A percentile compares a stretch with the other conserved stretches of the same genome.
Evolutionary conservation across 1,140 invertebrate genomes (phyloP).

Genomic region (Solenopsis fugax): DNA sequence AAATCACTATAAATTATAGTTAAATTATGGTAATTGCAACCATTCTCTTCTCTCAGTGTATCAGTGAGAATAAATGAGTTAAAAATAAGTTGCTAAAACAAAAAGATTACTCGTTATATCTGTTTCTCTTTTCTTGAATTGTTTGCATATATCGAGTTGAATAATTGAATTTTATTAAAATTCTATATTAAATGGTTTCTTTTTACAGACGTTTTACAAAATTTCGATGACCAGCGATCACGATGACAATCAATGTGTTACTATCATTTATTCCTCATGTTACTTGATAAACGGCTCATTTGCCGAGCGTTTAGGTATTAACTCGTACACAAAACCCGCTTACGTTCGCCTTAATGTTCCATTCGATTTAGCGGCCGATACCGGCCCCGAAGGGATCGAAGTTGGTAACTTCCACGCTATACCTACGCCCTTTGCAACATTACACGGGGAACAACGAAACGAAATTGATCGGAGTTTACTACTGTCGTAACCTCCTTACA

Average conservation of each 20-base stretch:
- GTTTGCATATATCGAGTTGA: too few relatives aligned
- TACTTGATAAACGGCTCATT: background rate
- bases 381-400: slow-evolving; percentile 14
- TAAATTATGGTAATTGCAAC: too few relatives aligned
- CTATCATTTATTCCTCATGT: background rate
- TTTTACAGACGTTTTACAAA: background rate
- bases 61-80: too few relatives aligned
- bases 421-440: background rate
- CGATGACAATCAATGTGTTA: background rate
- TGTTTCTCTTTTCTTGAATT: too few relatives aligned
- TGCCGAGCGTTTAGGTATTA: slow-evolving; percentile 15
- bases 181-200: background rate
- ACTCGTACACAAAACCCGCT: slow-evolving; percentile 27
- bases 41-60: too few relatives aligned
- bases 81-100: too few relatives aligned
- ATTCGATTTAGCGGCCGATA: slow-evolving; percentile 45
- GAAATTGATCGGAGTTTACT: slow-evolving; percentile 68
- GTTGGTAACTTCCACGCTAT: slow-evolving; percentile 22
- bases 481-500: slow-evolving; percentile 64
- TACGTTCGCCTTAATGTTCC: slow-evolving; percentile 18
- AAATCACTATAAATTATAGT: too few relatives aligned
- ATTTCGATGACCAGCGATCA: too few relatives aligned
- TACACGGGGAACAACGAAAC: slow-evolving; percentile 54
- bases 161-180: background rate
- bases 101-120: too few relatives aligned